These are phyloP conservation scores for Trogon surrucura DNA, from an alignment of 2,113 vertebrate species.

Conservation along the genomic window DNA sequence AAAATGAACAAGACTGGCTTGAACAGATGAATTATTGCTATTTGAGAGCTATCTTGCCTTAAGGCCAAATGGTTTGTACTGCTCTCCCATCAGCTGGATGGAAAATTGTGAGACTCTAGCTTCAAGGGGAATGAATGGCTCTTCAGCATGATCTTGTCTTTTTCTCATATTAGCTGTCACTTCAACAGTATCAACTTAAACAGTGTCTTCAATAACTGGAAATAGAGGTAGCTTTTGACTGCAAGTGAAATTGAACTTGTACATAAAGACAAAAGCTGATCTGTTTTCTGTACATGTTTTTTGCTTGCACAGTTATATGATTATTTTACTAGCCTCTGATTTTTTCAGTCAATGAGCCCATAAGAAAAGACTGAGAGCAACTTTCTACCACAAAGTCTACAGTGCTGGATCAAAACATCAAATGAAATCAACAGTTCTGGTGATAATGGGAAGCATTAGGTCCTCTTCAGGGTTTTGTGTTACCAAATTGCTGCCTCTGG, in stretches of 20 bases:
- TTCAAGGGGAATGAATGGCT: background rate
- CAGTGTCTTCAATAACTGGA: background rate
- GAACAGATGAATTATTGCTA: background rate
- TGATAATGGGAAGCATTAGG: background rate
- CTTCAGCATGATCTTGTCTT: background rate
- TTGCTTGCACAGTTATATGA: background rate
- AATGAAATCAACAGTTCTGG: background rate
- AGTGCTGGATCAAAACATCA: background rate
- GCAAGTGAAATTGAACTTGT: background rate
- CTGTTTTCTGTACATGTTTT: background rate
- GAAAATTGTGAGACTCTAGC: background rate
- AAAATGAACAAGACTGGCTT: background rate
- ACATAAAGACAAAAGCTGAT: background rate
- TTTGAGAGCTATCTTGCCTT: background rate
- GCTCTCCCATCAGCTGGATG: background rate
- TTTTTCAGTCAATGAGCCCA: background rate
- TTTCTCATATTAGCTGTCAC: background rate
- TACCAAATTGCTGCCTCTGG: background rate
- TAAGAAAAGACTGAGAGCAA: background rate
- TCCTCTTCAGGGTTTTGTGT: background rate
- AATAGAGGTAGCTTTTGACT: background rate
- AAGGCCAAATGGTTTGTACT: background rate
- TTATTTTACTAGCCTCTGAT: background rate
- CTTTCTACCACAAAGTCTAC: background rate
- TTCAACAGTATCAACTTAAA: background rate